Evolutionary conservation across 2,797 vertebrate genomes (phyloP).

Genomic region (Yasuhikotakia modesta): DNA sequence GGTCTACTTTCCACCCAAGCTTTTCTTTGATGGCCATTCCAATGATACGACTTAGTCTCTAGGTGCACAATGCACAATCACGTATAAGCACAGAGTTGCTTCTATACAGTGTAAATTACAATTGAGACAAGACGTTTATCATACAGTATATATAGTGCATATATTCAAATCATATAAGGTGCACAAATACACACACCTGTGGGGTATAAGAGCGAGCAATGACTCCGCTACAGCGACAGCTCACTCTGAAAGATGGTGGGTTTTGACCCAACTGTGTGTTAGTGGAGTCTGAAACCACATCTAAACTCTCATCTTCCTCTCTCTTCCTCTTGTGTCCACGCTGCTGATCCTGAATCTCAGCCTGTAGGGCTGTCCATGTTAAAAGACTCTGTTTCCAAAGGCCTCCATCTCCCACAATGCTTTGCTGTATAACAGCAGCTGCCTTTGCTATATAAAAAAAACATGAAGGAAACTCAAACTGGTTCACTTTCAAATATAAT

Average conservation of each 20-base stretch:
- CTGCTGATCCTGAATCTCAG: conserved; percentile 56
- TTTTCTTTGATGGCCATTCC: conserved; percentile 79
- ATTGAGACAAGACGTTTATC: background rate
- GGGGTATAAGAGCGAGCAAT: conserved; percentile 75
- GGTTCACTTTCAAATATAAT: background rate
- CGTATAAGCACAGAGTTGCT: background rate
- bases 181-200: conserved; percentile 73
- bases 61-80: conserved; percentile 28
- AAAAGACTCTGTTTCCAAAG: conserved; percentile 75
- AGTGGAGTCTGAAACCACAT: background rate
- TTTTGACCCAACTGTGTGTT: background rate
- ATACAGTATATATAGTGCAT: background rate
- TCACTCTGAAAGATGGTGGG: conserved; percentile 82
- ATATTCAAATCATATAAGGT: conserved; percentile 1
- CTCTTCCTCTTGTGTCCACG: conserved; percentile 54
- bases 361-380: conserved; percentile 76
- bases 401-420: conserved; percentile 70
- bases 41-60: conserved; percentile 84
- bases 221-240: conserved; percentile 86
- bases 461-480: background rate
- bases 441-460: conserved; percentile 67
- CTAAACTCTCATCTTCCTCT: conserved; percentile 42
- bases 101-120: background rate
- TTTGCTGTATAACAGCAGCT: conserved; percentile 73
- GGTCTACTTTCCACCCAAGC: conserved; percentile 84